A percentile compares a stretch with the other conserved stretches of the same genome.
Conservation (phyloP, 2,888 invertebrate species). For the Drosophila paracracens region DNA sequence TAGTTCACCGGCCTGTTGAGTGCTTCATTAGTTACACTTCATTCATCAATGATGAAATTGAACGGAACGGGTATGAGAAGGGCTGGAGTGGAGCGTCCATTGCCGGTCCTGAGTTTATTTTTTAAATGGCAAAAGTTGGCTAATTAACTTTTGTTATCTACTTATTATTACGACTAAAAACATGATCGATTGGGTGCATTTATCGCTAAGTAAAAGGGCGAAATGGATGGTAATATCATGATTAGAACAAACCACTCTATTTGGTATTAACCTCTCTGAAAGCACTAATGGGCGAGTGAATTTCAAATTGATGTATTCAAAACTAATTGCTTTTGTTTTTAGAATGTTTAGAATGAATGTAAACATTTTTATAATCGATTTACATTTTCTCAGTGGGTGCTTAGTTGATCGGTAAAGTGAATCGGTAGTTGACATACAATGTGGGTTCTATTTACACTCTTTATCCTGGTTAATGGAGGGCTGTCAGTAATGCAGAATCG, state of each 20-base stretch:
- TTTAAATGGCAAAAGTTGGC: conserved; percentile 53
- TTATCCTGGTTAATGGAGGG: not conserved
- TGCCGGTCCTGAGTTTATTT: conserved; percentile 12
- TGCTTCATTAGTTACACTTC: conserved; percentile 4
- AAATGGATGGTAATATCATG: not conserved
- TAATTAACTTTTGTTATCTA: conserved; percentile 56
- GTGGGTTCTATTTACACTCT: not conserved
- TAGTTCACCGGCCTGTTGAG: conserved; percentile 5
- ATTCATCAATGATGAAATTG: not conserved
- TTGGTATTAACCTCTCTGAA: not conserved
- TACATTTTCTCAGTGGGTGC: accelerated
- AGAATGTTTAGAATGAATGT: conserved; percentile 47
- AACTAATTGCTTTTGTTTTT: conserved; percentile 28
- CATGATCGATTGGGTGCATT: not conserved
- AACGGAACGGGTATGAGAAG: not conserved
- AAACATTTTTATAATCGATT: not conserved
- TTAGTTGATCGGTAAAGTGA: not conserved
- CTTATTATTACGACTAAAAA: not conserved
- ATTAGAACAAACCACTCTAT: not conserved
- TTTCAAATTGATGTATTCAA: not conserved
- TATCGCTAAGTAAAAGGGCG: not conserved
- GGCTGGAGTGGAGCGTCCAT: not conserved
- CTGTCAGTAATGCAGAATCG: not conserved
- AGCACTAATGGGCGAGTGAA: not conserved
- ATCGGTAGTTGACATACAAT: not conserved